Percentiles rank a stretch among this genome's conserved stretches.
Evolutionary conservation across 2,888 invertebrate genomes (phyloP).

Genomic region (Thymelicus lineola): DNA sequence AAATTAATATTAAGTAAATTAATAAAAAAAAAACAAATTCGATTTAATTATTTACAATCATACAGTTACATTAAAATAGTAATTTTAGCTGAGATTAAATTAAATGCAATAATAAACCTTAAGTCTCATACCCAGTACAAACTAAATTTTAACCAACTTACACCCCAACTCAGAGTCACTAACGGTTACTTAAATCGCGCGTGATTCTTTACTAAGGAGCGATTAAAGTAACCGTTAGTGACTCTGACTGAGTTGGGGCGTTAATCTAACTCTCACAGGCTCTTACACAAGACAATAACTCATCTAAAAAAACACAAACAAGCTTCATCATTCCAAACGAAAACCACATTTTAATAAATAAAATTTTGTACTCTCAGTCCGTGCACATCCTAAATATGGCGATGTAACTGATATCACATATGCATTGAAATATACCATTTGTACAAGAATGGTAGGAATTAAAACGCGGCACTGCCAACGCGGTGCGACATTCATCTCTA

Average conservation of each 20-base stretch:
- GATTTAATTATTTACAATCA: conserved; percentile 33
- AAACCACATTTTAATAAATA: conserved; percentile 45
- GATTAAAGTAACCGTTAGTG: too few species aligned
- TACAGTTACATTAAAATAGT: conserved; percentile 14
- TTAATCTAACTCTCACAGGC: not conserved
- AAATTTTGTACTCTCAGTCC: conserved; percentile 73
- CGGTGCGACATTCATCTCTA: not conserved
- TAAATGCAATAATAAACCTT: conserved; percentile 27
- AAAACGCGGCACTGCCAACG: conserved; percentile 42
- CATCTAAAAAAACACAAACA: conserved; percentile 2
- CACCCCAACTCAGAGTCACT: too few species aligned
- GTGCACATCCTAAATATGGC: conserved; percentile 54
- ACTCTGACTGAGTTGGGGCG: too few species aligned
- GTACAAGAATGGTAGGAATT: conserved; percentile 55
- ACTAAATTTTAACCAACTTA: conserved; percentile 4
- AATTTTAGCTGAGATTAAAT: conserved; percentile 20
- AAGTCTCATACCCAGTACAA: conserved; percentile 16
- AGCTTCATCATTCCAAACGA: not conserved
- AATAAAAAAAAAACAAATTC: conserved; percentile 29
- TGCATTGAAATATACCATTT: conserved; percentile 45
- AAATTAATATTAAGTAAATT: conserved; percentile 27
- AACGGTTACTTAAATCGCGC: too few species aligned
- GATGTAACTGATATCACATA: conserved; percentile 62
- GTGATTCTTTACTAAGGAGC: too few species aligned
- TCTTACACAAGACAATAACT: conserved; percentile 1